Evolutionary conservation across 2,113 vertebrate species (phyloP).

Genomic region (Hydropotes inermis): DNA sequence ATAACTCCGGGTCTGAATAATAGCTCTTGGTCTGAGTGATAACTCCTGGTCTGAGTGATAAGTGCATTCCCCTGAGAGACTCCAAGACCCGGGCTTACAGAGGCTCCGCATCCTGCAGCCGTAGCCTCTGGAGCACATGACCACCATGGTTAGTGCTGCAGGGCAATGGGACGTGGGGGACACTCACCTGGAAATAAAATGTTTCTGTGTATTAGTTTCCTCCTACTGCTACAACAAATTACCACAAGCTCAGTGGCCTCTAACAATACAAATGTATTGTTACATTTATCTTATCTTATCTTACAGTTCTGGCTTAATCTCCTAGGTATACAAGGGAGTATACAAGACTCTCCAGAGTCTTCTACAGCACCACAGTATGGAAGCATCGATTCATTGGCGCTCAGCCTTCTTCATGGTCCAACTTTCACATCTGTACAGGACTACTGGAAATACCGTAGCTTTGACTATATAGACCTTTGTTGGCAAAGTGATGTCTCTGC

Average conservation of each 20-base stretch:
- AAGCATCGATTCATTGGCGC: accelerated
- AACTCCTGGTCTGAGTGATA: not conserved
- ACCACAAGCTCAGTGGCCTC: not conserved
- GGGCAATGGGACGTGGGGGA: not conserved
- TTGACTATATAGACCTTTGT: not conserved
- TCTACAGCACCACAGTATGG: not conserved
- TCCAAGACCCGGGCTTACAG: not conserved
- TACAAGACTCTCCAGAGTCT: not conserved
- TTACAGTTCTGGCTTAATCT: not conserved
- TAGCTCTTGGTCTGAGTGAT: no score
- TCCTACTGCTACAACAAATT: not conserved
- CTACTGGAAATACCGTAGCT: not conserved
- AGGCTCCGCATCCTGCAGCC: not conserved
- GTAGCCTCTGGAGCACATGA: no score
- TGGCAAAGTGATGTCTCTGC: not conserved
- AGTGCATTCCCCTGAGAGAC: not conserved
- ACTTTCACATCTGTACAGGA: not conserved
- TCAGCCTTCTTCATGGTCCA: not conserved
- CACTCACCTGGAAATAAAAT: not conserved
- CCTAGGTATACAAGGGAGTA: not conserved
- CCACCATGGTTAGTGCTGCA: not conserved
- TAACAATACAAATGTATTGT: not conserved
- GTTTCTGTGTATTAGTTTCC: not conserved
- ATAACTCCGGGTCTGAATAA: no score
- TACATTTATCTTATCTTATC: not conserved